phyloP scores from a whole-genome alignment of 2,113 vertebrate genomes.

The Propithecus coquereli region DNA sequence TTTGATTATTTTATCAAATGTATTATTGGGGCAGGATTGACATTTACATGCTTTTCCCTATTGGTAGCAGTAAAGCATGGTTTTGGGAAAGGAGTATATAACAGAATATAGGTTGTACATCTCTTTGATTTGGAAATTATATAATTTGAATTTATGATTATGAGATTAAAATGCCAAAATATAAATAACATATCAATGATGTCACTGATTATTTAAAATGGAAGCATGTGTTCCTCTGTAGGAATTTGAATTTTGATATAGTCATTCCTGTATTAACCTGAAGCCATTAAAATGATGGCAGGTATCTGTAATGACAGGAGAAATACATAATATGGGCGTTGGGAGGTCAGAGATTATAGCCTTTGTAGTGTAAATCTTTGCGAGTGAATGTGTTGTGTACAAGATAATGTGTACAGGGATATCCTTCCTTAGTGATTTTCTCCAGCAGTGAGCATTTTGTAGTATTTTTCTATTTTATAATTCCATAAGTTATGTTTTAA shows the following conservation, averaged over 20 bases:
- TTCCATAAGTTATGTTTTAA: neutral
- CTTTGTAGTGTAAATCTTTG: neutral
- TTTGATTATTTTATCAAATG: neutral
- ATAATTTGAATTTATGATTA: neutral
- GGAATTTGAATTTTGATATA: neutral
- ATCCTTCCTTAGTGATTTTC: neutral
- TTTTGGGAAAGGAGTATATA: neutral
- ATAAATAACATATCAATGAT: neutral
- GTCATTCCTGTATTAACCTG: neutral
- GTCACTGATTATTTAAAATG: neutral
- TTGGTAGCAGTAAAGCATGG: neutral
- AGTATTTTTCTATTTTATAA: neutral
- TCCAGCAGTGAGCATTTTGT: neutral
- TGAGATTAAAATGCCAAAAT: neutral
- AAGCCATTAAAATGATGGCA: neutral
- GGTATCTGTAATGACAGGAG: neutral
- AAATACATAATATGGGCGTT: neutral
- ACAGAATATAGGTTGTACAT: neutral
- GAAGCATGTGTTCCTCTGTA: neutral
- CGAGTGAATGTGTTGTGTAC: neutral
- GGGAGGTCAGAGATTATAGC: neutral
- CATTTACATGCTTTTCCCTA: neutral
- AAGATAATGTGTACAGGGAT: neutral
- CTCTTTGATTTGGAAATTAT: conserved; percentile 6
- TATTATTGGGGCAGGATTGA: neutral